phyloP scores from a whole-genome alignment of 2,797 vertebrate genomes.

The Muscicapa striata region DNA sequence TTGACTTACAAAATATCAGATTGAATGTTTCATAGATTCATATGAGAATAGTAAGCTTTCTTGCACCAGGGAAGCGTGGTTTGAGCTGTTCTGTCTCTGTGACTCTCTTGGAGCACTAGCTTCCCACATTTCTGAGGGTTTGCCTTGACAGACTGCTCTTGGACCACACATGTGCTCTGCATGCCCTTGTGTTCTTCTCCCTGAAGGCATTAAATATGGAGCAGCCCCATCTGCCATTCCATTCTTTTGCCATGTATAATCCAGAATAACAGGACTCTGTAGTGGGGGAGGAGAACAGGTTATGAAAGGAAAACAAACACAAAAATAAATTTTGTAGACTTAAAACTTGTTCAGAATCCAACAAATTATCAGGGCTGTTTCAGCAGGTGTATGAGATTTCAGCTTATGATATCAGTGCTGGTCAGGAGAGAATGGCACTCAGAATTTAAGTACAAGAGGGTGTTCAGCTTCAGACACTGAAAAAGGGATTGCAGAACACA shows the following conservation, averaged over 20 bases:
- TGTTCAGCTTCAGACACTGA: background rate
- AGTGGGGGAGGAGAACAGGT: background rate
- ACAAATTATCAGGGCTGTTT: background rate
- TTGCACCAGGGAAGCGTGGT: background rate
- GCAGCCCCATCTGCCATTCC: conserved; percentile 4
- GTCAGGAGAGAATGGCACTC: background rate
- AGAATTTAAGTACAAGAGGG: background rate
- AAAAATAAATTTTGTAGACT: background rate
- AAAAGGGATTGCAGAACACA: background rate
- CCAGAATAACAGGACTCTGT: background rate
- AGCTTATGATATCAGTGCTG: background rate
- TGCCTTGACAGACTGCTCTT: background rate
- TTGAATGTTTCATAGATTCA: background rate
- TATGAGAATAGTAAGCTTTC: background rate
- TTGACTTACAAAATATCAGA: background rate
- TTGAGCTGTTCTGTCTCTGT: background rate
- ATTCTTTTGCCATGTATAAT: background rate
- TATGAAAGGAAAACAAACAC: background rate
- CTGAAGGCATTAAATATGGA: conserved; percentile 35
- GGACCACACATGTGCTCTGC: background rate
- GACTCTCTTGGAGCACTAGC: background rate
- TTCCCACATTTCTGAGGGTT: background rate
- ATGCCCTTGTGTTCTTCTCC: background rate
- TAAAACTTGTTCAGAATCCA: background rate
- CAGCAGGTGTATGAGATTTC: background rate